phyloP scores from a whole-genome alignment of 2,113 vertebrate species.

The Odontesthes bonariensis region DNA sequence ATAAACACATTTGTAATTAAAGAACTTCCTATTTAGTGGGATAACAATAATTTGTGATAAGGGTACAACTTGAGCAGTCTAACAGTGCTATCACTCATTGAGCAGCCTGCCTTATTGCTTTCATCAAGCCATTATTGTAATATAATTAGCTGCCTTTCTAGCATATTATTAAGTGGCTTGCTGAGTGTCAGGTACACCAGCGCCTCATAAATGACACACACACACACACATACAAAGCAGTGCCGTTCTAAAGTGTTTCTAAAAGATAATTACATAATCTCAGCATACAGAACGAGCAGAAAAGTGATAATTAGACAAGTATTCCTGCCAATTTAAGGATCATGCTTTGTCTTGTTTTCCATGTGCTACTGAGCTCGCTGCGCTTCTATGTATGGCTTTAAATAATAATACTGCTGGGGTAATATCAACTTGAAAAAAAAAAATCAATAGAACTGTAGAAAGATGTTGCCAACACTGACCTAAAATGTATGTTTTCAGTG shows the following conservation, averaged over 20 bases:
- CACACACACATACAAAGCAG: constrained; percentile 55
- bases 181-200: constrained; percentile 82
- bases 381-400: constrained; percentile 24
- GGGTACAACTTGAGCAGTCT: constrained; percentile 43
- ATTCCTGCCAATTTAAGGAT: constrained; percentile 80
- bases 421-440: constrained; percentile 6
- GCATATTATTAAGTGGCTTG: constrained; percentile 82
- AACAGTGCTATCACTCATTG: constrained; percentile 63
- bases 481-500: neutral
- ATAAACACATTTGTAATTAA: constrained; percentile 58
- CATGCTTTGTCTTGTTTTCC: constrained; percentile 36
- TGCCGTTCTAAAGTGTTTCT: constrained; percentile 75
- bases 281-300: constrained; percentile 69
- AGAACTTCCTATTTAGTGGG: constrained; percentile 54
- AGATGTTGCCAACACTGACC: neutral
- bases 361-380: constrained; percentile 20
- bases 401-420: constrained; percentile 14
- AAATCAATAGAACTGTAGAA: neutral
- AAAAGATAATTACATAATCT: constrained; percentile 84
- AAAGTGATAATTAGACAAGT: constrained; percentile 84
- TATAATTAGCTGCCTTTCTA: constrained; percentile 84
- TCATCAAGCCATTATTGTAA: constrained; percentile 82
- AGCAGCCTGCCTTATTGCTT: constrained; percentile 71
- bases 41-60: constrained; percentile 56
- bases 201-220: constrained; percentile 74